phyloP scores from a whole-genome alignment of 2,888 invertebrate species.

The Parelbella ahira region DNA sequence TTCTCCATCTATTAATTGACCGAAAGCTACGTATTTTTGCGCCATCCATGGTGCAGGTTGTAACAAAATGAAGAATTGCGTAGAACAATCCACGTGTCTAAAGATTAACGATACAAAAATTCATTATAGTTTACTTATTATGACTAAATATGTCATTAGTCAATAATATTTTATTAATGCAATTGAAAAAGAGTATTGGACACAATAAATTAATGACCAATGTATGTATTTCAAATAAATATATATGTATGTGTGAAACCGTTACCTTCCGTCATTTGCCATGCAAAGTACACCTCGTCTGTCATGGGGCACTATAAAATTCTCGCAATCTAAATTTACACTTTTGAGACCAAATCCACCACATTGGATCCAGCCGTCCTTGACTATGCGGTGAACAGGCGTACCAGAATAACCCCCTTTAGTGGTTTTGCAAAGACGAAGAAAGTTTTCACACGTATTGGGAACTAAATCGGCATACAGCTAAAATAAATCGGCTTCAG shows the following conservation, averaged over 20 bases:
- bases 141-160: too few species aligned
- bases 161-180: too few species aligned
- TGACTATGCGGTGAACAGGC: slow-evolving; percentile 83
- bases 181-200: too few species aligned
- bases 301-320: slow-evolving; percentile 83
- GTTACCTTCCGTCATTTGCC: slow-evolving; percentile 83
- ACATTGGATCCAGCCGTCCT: slow-evolving; percentile 86
- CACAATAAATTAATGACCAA: too few species aligned
- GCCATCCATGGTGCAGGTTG: slow-evolving; percentile 86
- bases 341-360: slow-evolving; percentile 75
- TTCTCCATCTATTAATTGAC: slow-evolving; percentile 85
- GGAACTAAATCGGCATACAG: slow-evolving; percentile 81
- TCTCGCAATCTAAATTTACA: slow-evolving; percentile 81
- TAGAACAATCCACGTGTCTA: slow-evolving; percentile 82
- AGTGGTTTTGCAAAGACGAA: slow-evolving; percentile 70
- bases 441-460: slow-evolving; percentile 78
- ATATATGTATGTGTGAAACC: too few species aligned
- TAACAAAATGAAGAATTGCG: slow-evolving; percentile 85
- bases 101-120: too few species aligned
- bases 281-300: slow-evolving; percentile 85
- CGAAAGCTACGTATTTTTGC: slow-evolving; percentile 86
- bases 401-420: slow-evolving; percentile 77
- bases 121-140: too few species aligned
- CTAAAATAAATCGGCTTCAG: slow-evolving; percentile 58
- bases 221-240: too few species aligned